phyloP scores from a whole-genome alignment of 2,797 vertebrate species.

The Morus bassanus region DNA sequence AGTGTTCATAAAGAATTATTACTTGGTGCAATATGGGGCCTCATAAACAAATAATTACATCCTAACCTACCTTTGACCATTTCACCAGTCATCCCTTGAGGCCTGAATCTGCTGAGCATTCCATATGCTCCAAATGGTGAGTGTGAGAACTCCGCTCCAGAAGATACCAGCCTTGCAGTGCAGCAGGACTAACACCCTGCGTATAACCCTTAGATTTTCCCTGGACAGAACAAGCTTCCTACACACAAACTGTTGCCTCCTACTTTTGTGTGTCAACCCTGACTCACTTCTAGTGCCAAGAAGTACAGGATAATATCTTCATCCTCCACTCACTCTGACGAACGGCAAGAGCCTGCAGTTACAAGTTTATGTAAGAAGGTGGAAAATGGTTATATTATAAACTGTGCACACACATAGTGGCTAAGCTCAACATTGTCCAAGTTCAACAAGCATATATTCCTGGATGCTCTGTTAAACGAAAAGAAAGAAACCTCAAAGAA shows the following conservation, averaged over 20 bases:
- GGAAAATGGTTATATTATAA: not conserved
- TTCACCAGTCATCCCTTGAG: not conserved
- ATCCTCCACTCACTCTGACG: not conserved
- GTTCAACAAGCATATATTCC: not conserved
- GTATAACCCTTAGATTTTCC: constrained; percentile 7
- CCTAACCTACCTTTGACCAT: not conserved
- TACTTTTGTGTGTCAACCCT: constrained; percentile 49
- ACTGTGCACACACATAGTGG: not conserved
- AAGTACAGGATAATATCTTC: not conserved
- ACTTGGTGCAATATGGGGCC: not conserved
- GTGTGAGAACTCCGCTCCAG: not conserved
- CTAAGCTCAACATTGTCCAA: not conserved
- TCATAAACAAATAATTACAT: constrained; percentile 43
- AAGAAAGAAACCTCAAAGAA: not conserved
- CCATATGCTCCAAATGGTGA: not conserved
- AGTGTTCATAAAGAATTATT: constrained; percentile 36
- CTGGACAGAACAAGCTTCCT: constrained; percentile 49
- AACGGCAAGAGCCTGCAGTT: not conserved
- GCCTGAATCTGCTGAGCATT: not conserved
- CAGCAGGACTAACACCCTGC: not conserved
- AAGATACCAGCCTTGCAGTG: not conserved
- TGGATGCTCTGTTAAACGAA: not conserved
- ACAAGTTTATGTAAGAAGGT: not conserved
- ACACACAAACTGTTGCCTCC: constrained; percentile 57
- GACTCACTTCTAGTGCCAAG: constrained; percentile 32